Conservation (phyloP, 1,140 invertebrate genomes). For the Zaprionus tsacasi region DNA sequence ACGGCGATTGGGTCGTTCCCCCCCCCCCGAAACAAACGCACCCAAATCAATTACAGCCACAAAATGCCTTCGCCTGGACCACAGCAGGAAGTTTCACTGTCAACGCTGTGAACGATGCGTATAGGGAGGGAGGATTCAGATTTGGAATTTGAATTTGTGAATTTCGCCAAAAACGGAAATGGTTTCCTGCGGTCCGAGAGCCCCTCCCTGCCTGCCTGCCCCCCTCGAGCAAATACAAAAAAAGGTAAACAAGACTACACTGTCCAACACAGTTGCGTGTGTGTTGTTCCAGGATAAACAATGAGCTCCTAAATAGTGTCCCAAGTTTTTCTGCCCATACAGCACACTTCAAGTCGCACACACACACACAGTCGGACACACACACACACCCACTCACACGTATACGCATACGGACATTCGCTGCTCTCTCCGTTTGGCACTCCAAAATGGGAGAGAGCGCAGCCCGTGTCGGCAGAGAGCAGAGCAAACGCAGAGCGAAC, state of each 20-base stretch:
- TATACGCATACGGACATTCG: not conserved
- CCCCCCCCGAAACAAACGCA: constrained; percentile 24
- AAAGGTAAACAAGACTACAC: constrained; percentile 52
- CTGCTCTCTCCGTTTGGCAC: constrained; percentile 35
- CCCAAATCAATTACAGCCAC: constrained; percentile 74
- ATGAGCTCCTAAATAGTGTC: constrained; percentile 33
- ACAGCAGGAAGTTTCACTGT: constrained; percentile 63
- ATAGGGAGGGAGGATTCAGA: not conserved
- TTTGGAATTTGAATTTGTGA: constrained; percentile 29
- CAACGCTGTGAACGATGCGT: constrained; percentile 37
- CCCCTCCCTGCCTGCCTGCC: not conserved
- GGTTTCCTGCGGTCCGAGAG: constrained; percentile 38
- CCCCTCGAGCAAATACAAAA: constrained; percentile 21
- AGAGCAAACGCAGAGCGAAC: constrained; percentile 12
- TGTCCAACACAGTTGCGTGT: constrained; percentile 27
- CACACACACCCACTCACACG: constrained; percentile 39
- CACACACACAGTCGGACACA: constrained; percentile 9
- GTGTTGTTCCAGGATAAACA: constrained; percentile 10
- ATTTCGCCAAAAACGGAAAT: constrained; percentile 66
- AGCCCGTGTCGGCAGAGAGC: not conserved
- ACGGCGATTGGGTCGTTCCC: not conserved
- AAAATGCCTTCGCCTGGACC: constrained; percentile 23
- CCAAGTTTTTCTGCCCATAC: constrained; percentile 18
- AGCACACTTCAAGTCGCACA: not conserved
- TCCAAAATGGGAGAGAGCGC: constrained; percentile 51